Evolutionary conservation across 2,797 vertebrate species (phyloP).

Genomic region (Onychomys arenicola): DNA sequence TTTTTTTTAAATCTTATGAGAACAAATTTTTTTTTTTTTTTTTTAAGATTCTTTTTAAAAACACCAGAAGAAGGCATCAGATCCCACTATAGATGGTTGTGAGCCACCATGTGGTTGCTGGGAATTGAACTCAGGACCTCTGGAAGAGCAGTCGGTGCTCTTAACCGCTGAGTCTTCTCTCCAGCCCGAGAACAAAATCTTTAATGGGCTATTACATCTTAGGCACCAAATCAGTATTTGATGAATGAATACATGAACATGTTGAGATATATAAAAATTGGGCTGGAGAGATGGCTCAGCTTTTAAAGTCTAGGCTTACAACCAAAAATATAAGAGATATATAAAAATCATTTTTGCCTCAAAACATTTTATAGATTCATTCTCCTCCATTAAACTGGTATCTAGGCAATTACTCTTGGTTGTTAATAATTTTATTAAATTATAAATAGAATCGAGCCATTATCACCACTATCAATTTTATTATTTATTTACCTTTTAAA

Average conservation of each 20-base stretch:
- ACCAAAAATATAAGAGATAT: neutral
- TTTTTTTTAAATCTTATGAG: neutral
- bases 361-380: neutral
- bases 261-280: constrained; percentile 49
- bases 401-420: neutral
- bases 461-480: constrained; percentile 25
- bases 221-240: constrained; percentile 35
- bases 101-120: too few relatives aligned
- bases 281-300: too few relatives aligned
- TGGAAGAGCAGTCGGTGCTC: too few relatives aligned
- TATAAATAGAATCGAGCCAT: neutral
- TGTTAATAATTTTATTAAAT: constrained; percentile 34
- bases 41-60: too few relatives aligned
- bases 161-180: too few relatives aligned
- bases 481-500: neutral
- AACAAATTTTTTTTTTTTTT: neutral
- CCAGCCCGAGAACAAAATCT: neutral
- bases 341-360: constrained; percentile 65
- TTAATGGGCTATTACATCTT: constrained; percentile 6
- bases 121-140: too few relatives aligned
- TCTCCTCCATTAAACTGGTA: neutral
- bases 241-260: constrained; percentile 23
- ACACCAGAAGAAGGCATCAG: too few relatives aligned
- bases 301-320: too few relatives aligned
- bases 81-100: too few relatives aligned